These are phyloP conservation scores for Meganola albula DNA, from an alignment of 2,888 invertebrate genomes.

Conservation along the genomic window DNA sequence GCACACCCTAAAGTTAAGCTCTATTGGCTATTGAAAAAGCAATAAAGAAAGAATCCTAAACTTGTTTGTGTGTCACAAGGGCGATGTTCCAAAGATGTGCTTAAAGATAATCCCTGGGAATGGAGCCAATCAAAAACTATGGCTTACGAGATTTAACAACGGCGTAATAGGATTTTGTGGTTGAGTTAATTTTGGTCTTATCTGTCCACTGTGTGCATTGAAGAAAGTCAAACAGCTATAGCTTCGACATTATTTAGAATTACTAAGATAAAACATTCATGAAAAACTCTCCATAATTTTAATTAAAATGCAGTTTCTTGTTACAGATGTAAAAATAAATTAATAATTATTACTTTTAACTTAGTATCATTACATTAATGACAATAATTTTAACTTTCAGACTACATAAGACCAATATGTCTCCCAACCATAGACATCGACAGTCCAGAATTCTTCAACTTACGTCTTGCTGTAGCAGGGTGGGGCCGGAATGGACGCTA, in stretches of 20 bases:
- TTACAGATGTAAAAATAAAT: too few relatives aligned
- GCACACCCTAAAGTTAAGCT: too few relatives aligned
- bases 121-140: constrained; percentile 3
- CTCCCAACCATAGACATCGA: constrained; percentile 58
- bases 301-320: too few relatives aligned
- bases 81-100: not conserved
- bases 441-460: constrained; percentile 43
- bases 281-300: too few relatives aligned
- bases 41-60: too few relatives aligned
- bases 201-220: not conserved
- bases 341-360: too few relatives aligned
- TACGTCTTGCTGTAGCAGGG: constrained; percentile 58
- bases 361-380: too few relatives aligned
- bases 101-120: constrained; percentile 1
- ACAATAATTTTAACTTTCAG: constrained; percentile 42
- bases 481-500: constrained; percentile 62
- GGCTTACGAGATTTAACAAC: not conserved
- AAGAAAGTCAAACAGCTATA: not conserved
- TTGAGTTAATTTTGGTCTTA: not conserved
- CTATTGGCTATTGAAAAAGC: too few relatives aligned
- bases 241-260: too few relatives aligned
- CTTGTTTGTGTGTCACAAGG: not conserved
- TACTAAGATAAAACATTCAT: too few relatives aligned
- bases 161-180: not conserved
- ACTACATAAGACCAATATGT: constrained; percentile 63